Percentiles rank a stretch among this genome's conserved stretches.
Evolutionary conservation across 2,113 vertebrate genomes (phyloP).

Genomic region (Acrocephalus arundinaceus): DNA sequence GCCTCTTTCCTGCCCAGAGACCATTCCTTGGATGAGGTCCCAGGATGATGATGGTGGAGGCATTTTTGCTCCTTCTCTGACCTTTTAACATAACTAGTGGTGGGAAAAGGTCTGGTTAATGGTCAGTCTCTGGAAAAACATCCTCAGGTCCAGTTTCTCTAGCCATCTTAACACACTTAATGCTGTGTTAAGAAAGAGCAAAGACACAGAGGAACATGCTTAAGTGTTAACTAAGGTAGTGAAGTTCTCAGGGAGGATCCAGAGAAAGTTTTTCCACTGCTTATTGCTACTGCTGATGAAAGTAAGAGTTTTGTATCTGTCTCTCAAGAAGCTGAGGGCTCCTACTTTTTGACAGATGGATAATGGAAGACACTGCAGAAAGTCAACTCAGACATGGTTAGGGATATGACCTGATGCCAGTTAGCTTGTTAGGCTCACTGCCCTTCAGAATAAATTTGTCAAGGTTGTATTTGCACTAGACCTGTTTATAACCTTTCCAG

Average conservation of each 20-base stretch:
- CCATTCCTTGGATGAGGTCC: not conserved
- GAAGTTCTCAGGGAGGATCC: not conserved
- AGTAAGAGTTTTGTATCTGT: not conserved
- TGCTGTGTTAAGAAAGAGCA: not conserved
- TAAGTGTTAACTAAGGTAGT: not conserved
- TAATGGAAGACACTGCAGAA: not conserved
- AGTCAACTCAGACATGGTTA: not conserved
- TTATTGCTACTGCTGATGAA: not conserved
- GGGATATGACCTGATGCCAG: not conserved
- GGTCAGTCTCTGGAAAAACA: not conserved
- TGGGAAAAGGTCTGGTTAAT: not conserved
- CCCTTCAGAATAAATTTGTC: constrained; percentile 47
- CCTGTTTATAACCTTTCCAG: not conserved
- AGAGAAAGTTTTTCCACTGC: not conserved
- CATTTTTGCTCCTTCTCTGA: not conserved
- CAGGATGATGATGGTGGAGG: not conserved
- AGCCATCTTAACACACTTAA: not conserved
- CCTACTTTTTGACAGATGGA: not conserved
- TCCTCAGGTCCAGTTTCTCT: not conserved
- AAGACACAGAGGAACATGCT: too few relatives aligned
- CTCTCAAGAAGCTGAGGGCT: not conserved
- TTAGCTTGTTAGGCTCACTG: not conserved
- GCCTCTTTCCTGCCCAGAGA: not conserved
- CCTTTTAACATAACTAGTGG: not conserved
- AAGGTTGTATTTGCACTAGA: not conserved